Conservation (phyloP, 2,888 invertebrate genomes). For the Scaptomyza caliginosa region DNA sequence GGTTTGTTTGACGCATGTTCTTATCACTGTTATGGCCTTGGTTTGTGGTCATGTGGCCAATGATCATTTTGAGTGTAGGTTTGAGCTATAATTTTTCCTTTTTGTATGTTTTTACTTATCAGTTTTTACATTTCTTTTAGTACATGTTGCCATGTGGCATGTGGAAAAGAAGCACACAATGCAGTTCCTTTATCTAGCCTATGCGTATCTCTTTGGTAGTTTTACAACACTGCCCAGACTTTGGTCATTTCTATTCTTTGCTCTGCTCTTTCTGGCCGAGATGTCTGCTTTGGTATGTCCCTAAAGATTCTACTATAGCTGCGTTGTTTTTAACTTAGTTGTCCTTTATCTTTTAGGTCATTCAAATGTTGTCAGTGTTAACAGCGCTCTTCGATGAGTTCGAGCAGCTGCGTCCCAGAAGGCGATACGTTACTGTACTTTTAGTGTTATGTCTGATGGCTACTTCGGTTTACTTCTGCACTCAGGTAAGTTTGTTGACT, state of each 20-base stretch:
- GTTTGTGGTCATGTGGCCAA: constrained; percentile 78
- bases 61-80: constrained; percentile 81
- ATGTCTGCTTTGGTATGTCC: constrained; percentile 90
- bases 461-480: constrained; percentile 79
- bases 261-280: constrained; percentile 90
- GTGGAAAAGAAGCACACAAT: constrained; percentile 78
- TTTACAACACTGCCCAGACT: constrained; percentile 82
- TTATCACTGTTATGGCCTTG: constrained; percentile 72
- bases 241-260: constrained; percentile 91
- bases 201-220: constrained; percentile 79
- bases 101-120: neutral
- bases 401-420: constrained; percentile 70
- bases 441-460: constrained; percentile 58
- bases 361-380: constrained; percentile 79
- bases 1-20: constrained; percentile 77
- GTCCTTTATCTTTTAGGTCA: constrained; percentile 57
- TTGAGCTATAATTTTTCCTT: neutral
- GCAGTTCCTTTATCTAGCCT: constrained; percentile 80
- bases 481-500: no score
- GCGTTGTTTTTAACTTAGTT: neutral
- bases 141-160: constrained; percentile 78
- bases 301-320: neutral
- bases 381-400: constrained; percentile 82
- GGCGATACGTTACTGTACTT: constrained; percentile 59
- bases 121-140: constrained; percentile 38